These are phyloP conservation scores for Eulemur coronatus DNA, from an alignment of 2,797 vertebrate species.

Conservation along the genomic window DNA sequence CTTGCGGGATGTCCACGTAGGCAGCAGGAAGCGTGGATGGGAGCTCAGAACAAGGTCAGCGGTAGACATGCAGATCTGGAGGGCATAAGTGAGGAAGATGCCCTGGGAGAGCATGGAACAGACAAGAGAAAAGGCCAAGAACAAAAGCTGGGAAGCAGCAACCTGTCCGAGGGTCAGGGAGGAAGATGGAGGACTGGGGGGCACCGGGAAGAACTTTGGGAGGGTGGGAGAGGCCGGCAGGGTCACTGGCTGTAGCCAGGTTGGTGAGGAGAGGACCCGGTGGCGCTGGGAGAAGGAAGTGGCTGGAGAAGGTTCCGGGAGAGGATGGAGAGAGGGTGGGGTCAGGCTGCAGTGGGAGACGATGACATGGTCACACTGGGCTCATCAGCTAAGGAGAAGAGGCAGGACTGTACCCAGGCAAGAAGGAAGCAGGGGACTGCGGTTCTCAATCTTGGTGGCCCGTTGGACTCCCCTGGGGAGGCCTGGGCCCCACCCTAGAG, in stretches of 20 bases:
- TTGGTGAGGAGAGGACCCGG: background rate
- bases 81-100: background rate
- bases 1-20: background rate
- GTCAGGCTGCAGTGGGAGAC: background rate
- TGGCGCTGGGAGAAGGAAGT: background rate
- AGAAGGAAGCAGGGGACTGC: background rate
- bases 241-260: background rate
- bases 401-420: background rate
- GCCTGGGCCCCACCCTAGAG: background rate
- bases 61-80: background rate
- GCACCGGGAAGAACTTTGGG: background rate
- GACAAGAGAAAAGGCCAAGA: background rate
- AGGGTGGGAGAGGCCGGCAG: background rate
- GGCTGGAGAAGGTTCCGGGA: background rate
- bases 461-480: too few species aligned
- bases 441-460: background rate
- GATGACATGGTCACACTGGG: background rate
- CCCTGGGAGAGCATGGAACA: background rate
- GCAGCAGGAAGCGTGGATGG: background rate
- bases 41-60: background rate
- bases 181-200: background rate
- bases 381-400: background rate
- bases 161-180: background rate
- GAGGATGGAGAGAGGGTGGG: background rate
- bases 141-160: background rate